phyloP scores from a whole-genome alignment of 92 coral and sea anemone species.

The Muricea muricata region DNA sequence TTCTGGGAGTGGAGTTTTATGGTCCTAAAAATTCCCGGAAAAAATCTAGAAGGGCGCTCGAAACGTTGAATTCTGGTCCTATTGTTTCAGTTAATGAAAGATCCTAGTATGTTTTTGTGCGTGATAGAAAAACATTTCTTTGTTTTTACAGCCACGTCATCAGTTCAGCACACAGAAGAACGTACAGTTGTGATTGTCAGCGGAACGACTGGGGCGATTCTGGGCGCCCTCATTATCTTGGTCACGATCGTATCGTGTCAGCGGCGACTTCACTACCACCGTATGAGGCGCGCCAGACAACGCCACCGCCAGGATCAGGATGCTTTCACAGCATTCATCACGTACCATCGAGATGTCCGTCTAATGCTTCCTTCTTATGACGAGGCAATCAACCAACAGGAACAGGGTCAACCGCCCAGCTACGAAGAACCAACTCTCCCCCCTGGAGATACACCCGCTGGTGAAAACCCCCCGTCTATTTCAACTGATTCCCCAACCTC shows the following conservation, averaged over 20 bases:
- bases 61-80: no score
- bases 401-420: conserved; percentile 80
- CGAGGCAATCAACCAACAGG: conserved; percentile 88
- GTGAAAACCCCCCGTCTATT: neutral
- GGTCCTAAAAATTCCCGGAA: no score
- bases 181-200: conserved; percentile 93
- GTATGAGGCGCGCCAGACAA: conserved; percentile 57
- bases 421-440: conserved; percentile 25
- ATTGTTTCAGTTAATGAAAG: no score
- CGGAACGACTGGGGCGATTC: conserved; percentile 92
- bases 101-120: no score
- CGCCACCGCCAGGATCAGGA: conserved; percentile 89
- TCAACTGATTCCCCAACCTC: neutral
- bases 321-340: conserved; percentile 81
- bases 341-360: conserved; percentile 86
- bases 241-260: conserved; percentile 81
- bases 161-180: conserved; percentile 51
- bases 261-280: conserved; percentile 86
- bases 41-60: no score
- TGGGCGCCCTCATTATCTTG: conserved; percentile 87
- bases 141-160: neutral
- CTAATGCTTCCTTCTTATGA: conserved; percentile 93
- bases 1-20: no score
- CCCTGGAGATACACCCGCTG: neutral
- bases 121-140: no score